These are phyloP conservation scores for Sarcophaga peregrina DNA, from an alignment of 1,140 invertebrate genomes.

Conservation along the genomic window DNA sequence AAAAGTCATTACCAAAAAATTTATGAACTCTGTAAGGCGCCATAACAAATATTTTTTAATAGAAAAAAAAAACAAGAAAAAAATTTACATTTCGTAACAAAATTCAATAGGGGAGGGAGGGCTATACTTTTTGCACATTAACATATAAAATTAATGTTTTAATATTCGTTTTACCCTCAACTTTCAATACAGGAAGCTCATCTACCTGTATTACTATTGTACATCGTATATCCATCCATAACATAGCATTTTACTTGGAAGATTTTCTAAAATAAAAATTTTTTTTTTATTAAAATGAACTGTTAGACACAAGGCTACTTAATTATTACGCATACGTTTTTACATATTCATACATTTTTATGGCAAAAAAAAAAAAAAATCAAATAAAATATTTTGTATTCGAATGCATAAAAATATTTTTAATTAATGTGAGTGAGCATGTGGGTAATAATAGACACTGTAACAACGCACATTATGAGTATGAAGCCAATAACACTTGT, in stretches of 20 bases:
- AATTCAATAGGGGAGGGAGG: neutral
- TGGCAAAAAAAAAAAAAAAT: neutral
- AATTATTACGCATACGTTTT: neutral
- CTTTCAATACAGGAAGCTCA: conserved; percentile 2
- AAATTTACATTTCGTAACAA: neutral
- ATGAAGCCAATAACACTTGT: neutral
- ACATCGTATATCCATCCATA: neutral
- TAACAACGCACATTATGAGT: neutral
- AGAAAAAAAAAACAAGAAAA: neutral
- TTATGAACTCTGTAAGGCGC: neutral
- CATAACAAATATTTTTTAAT: neutral
- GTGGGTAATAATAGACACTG: no score
- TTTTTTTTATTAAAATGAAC: neutral
- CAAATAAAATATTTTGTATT: no score
- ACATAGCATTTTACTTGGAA: neutral
- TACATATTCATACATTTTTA: neutral
- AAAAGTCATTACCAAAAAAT: no score
- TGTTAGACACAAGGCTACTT: neutral
- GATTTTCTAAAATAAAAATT: neutral
- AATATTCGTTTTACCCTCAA: neutral
- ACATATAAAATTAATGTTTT: neutral
- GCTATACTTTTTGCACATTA: neutral
- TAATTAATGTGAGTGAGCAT: no score
- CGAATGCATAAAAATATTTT: no score
- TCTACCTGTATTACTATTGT: neutral